These are phyloP conservation scores for Sorex fumeus DNA, from an alignment of 2,113 vertebrate species.

Conservation along the genomic window DNA sequence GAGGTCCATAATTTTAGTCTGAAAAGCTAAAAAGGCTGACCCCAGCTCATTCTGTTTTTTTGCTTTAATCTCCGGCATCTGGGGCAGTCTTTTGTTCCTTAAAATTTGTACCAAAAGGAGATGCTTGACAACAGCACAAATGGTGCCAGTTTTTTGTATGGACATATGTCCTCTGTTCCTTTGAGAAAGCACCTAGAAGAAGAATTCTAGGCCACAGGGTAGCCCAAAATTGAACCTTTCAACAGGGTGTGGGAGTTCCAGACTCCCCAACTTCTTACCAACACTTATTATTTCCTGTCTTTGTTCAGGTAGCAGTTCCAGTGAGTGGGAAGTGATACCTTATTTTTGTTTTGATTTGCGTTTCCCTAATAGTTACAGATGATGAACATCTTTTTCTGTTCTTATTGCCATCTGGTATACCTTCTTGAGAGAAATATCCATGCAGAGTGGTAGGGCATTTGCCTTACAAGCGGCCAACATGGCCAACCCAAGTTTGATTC, in stretches of 20 bases:
- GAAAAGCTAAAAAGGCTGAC: background rate
- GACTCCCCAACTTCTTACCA: background rate
- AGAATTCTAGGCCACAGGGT: no score
- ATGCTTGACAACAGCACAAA: constrained; percentile 13
- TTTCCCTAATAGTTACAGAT: constrained; percentile 15
- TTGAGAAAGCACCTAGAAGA: no score
- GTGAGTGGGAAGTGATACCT: background rate
- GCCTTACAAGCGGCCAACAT: no score
- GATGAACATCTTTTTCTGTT: background rate
- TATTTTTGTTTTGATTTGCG: background rate
- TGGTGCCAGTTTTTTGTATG: background rate
- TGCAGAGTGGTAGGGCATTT: no score
- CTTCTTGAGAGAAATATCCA: background rate
- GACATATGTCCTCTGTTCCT: background rate
- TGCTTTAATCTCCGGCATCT: background rate
- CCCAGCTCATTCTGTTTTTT: background rate
- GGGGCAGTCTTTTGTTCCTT: background rate
- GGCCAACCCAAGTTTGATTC: no score
- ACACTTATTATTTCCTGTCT: background rate
- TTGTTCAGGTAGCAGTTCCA: background rate
- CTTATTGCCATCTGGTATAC: background rate
- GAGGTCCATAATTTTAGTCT: background rate
- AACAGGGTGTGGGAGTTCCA: background rate
- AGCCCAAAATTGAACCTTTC: no score
- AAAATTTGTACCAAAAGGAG: background rate